Percentiles rank a stretch among this genome's conserved stretches.
Evolutionary conservation across 2,888 invertebrate species (phyloP).

Genomic region (Eumacrocentrus americanus): DNA sequence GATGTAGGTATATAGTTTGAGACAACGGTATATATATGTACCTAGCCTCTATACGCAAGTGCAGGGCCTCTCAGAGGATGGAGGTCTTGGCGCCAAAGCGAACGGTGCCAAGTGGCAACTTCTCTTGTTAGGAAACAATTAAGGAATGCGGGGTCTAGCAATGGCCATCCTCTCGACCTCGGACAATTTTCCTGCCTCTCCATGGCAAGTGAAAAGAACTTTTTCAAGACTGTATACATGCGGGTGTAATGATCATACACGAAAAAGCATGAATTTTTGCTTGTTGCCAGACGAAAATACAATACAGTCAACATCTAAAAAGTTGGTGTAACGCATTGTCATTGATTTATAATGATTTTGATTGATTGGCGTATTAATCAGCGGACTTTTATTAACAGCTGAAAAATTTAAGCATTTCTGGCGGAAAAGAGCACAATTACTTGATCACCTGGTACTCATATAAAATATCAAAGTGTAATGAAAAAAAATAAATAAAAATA

Average conservation of each 20-base stretch:
- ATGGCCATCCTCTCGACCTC: slow-evolving; percentile 34
- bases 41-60: slow-evolving; percentile 23
- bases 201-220: neutral
- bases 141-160: slow-evolving; percentile 54
- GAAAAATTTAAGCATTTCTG: too few species aligned
- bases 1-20: slow-evolving; percentile 3
- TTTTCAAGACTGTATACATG: slow-evolving; percentile 10
- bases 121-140: slow-evolving; percentile 58
- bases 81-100: slow-evolving; percentile 21
- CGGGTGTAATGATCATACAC: slow-evolving; percentile 10
- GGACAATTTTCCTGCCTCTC: slow-evolving; percentile 7
- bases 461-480: too few species aligned
- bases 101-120: slow-evolving; percentile 47
- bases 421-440: too few species aligned
- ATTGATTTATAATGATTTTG: too few species aligned
- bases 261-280: slow-evolving; percentile 1
- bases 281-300: too few species aligned
- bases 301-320: too few species aligned
- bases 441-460: too few species aligned
- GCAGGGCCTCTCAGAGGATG: slow-evolving; percentile 17
- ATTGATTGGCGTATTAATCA: too few species aligned
- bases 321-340: too few species aligned
- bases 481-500: too few species aligned
- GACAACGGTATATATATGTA: neutral
- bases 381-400: too few species aligned